Percentiles rank a stretch among this genome's conserved stretches.
phyloP scores from a whole-genome alignment of 2,888 invertebrate species.

The Andrena bucephala region DNA sequence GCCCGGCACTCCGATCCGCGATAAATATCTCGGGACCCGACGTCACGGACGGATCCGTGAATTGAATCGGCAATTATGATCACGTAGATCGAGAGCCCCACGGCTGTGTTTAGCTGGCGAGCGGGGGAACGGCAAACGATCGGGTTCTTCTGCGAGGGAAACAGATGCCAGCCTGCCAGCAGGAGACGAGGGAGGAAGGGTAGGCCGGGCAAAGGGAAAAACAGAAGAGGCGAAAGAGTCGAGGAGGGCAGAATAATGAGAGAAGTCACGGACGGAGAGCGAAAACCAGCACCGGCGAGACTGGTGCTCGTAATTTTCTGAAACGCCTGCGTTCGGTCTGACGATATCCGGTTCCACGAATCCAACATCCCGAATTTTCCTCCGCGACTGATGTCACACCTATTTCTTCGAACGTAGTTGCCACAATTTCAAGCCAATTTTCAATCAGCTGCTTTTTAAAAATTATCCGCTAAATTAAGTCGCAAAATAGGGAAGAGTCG shows the following conservation, averaged over 20 bases:
- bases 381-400: too few species aligned
- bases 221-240: background rate
- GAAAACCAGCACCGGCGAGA: conserved; percentile 7
- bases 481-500: too few species aligned
- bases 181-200: conserved; percentile 9
- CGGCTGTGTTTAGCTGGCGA: conserved; percentile 32
- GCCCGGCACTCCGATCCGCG: background rate
- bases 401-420: too few species aligned
- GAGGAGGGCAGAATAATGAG: conserved; percentile 2
- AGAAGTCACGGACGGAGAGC: conserved; percentile 22
- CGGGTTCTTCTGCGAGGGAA: conserved; percentile 13
- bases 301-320: conserved; percentile 11
- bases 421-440: too few species aligned
- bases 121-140: conserved; percentile 24
- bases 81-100: conserved; percentile 23
- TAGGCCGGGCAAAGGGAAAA: background rate
- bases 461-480: too few species aligned
- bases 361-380: too few species aligned
- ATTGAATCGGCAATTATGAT: conserved; percentile 58
- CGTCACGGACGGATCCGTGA: conserved; percentile 44
- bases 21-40: conserved; percentile 22
- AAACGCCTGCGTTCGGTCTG: background rate
- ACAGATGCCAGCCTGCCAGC: conserved; percentile 12
- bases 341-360: conserved; percentile 19
- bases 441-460: too few species aligned